Base-by-base conservation (phyloP, 1,140 invertebrate species). In the Apis laboriosa region DNA sequence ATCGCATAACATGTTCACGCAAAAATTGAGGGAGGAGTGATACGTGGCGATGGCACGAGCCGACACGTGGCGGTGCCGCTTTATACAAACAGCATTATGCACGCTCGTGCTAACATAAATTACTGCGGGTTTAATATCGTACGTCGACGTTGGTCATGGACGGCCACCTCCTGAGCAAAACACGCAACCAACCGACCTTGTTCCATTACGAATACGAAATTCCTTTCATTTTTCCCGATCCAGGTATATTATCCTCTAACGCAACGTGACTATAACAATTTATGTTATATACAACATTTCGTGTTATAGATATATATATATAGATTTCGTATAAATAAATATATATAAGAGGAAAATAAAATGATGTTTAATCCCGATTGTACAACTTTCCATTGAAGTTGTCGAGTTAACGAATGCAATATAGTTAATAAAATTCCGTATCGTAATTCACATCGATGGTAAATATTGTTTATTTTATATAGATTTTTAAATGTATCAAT, bases 1-100 rank as follows among this genome's bases (percentile, higher is more conserved):
- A 88, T 88, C 70, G 64, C 43, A 84, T 73, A 77, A 84, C 76
- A 74, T 78, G 28, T 68, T 67, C 60, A 56, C n/a, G 49, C 56
- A 80, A 82, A 88, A 90, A 90, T 90, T 88, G 89, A 88, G 80
- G 88, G 73, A 66, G 77, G 78, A 85, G 72, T 85, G 88, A 87
- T 88, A 83, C 82, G 80, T 74, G 75, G 77, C 58, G 74, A 64
- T 49, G 86, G 64, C 91, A 92, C 91, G 90, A 84, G 91, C 75
- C 85, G 86, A 86, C 91, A 90, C 91, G 91, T 92, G 91, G 82
- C 90, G 66, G 83, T 88, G 72, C 84, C 82, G 90, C 86, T 90
- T 90, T 91, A 80, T 91, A 89, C 90, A 91, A 92, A 92, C 90
- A 92, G 89, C 88, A 92, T 92, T 92, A 92, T 92, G 91, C 91